Evolutionary conservation across 1,140 invertebrate species (phyloP), one percentile per base, ranked within the genome.

Genomic region (Spodoptera litura): DNA sequence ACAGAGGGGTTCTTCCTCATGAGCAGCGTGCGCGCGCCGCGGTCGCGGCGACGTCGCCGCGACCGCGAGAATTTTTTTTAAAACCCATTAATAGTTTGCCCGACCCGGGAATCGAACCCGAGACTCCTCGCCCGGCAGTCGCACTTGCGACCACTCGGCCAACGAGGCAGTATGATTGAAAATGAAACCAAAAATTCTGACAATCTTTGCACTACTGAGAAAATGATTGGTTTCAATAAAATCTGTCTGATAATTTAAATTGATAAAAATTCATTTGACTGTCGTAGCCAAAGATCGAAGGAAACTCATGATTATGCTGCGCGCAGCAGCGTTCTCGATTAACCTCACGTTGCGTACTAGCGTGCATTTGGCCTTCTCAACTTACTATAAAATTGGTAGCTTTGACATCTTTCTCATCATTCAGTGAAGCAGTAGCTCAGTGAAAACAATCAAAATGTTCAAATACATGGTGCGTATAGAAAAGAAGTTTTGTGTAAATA

Each of bases 341-440:
- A 68, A 66, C 62, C 56, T 83, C 76, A 75, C 79, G 71, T 62
- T 78, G 80, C 78, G 58, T 44, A 31, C 38, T 38, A 3, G 8
- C 38, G 5, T 38, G 52, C 52, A n/a, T 44, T 76, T 66, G 85
- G 77, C 87, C 86, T 89, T 87, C 87, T 53, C 52, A 66, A 62
- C 25, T 74, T 75, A 83, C 81, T 89, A 87, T 89, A 87, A 85
- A 89, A 53, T 81, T 83, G 56, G 35, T 61, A 68, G 52, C 70
- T 11, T 12, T 59, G 20, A n/a, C 13, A 51, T 31, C 31, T 64
- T 76, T 52, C 20, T 66, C 62, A 89, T 88, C 85, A 89, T 83
- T 89, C 73, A 77, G 73, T 75, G 70, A 20, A 77, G 35, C 53
- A 83, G 68, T 27, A 83, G 74, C 81, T 51, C 77, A 58, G 78